Conservation (phyloP, 2,113 vertebrate species). For the Trogon melanurus region DNA sequence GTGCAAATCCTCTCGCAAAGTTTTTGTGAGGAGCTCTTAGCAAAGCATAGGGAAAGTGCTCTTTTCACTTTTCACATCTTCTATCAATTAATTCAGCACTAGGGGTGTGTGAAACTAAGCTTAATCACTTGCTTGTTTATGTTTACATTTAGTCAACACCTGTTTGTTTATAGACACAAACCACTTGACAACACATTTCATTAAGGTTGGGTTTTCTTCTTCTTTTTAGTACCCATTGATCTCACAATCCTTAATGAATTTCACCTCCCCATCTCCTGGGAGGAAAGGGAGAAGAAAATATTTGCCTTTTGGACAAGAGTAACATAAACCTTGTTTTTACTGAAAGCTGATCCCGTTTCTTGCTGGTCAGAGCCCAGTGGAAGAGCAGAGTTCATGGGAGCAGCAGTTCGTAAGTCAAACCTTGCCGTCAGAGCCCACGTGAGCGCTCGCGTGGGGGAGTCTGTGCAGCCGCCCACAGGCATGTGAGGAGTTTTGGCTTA, state of each 20-base stretch:
- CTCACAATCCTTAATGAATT: neutral
- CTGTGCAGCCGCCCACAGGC: constrained; percentile 11
- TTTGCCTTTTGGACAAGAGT: neutral
- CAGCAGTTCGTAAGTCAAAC: neutral
- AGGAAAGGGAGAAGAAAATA: constrained; percentile 11
- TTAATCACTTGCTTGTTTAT: neutral
- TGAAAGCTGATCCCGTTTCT: neutral
- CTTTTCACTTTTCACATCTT: neutral
- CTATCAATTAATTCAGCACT: neutral
- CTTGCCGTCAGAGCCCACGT: neutral
- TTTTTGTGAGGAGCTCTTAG: neutral
- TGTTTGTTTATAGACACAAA: neutral
- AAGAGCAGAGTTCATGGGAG: neutral
- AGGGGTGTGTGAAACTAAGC: neutral
- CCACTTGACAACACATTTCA: neutral
- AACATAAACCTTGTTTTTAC: neutral
- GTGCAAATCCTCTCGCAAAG: neutral
- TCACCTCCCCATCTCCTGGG: neutral
- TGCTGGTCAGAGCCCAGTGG: neutral
- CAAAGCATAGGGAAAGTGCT: neutral
- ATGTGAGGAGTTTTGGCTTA: neutral
- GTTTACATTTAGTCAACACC: neutral
- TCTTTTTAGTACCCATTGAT: neutral
- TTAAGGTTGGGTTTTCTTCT: neutral
- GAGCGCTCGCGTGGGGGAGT: neutral